Conservation (phyloP, 2,113 vertebrate species). For the Paradisaea rubra region DNA sequence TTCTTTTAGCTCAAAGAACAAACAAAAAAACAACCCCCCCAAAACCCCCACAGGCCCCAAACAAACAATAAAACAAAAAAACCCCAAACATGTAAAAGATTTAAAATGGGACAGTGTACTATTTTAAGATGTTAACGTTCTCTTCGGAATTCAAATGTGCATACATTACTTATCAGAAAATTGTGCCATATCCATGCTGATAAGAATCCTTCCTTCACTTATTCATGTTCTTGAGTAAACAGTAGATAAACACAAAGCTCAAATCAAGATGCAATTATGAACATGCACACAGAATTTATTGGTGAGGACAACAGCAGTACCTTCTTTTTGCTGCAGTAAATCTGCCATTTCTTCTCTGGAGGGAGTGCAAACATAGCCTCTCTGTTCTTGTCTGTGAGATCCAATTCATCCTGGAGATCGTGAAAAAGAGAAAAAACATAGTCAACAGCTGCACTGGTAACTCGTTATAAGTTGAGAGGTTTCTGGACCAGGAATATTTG, state of each 20-base stretch:
- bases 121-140: background rate
- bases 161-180: background rate
- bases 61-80: background rate
- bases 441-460: background rate
- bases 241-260: background rate
- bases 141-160: background rate
- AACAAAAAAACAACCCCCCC: fast-evolving
- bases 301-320: conserved; percentile 55
- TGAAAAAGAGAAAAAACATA: background rate
- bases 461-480: background rate
- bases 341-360: conserved; percentile 99
- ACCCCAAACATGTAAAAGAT: background rate
- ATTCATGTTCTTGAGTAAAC: background rate
- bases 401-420: conserved; percentile 87
- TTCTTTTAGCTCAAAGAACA: background rate
- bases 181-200: background rate
- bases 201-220: background rate
- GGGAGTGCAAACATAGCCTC: conserved; percentile 96
- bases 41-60: background rate
- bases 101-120: background rate
- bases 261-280: background rate
- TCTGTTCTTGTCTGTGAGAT: conserved; percentile 95
- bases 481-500: background rate
- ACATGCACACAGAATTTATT: background rate
- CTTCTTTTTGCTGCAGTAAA: conserved; percentile 99